Percentiles rank a stretch among this genome's conserved stretches.
Evolutionary conservation across 2,113 vertebrate genomes (phyloP).

Genomic region (Dipodomys spectabilis): DNA sequence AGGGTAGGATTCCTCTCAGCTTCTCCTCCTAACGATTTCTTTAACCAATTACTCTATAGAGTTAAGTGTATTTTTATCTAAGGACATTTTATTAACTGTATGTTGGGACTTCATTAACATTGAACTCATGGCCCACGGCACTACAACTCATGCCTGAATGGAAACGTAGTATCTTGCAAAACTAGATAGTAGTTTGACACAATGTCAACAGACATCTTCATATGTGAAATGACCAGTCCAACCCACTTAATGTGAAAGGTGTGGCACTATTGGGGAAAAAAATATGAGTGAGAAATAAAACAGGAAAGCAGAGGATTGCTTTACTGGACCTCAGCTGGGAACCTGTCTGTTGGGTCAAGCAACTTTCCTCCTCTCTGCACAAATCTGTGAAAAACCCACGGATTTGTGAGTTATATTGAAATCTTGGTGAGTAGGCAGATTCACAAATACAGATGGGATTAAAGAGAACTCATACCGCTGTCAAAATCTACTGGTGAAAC

Average conservation of each 20-base stretch:
- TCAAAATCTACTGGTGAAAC: background rate
- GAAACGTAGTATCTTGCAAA: background rate
- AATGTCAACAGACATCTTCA: background rate
- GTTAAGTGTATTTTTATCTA: conserved; percentile 9
- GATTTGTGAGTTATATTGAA: background rate
- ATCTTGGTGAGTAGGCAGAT: background rate
- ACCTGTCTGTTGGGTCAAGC: background rate
- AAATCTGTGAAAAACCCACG: background rate
- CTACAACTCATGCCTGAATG: background rate
- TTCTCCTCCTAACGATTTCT: background rate
- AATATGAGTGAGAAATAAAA: background rate
- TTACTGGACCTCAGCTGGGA: background rate
- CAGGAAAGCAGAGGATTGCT: background rate
- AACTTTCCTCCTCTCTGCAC: background rate
- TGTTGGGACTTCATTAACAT: background rate
- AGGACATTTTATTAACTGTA: background rate
- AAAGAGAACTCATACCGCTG: background rate
- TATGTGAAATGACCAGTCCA: background rate
- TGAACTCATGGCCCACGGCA: background rate
- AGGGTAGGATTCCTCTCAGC: background rate
- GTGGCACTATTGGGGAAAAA: background rate
- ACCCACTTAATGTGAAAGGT: background rate
- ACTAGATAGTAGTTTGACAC: background rate
- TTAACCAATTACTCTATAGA: background rate
- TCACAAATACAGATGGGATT: background rate